Percentiles rank a stretch among this genome's conserved stretches.
Conservation (phyloP, 92 coral and sea anemone genomes). For the Porites cylindrica region DNA sequence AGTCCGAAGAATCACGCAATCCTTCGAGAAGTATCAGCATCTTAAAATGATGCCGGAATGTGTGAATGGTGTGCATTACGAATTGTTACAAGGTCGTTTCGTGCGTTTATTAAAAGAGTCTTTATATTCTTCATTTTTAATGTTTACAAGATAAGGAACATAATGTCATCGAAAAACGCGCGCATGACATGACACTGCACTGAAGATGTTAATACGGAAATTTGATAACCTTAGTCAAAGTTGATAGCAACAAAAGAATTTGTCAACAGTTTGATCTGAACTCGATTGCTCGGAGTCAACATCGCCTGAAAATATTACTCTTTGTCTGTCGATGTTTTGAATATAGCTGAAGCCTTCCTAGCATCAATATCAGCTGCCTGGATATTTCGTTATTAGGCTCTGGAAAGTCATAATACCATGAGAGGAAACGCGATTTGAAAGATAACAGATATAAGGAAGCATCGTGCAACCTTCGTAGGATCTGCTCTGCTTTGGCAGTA, state of each 20-base stretch:
- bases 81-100: too few species aligned
- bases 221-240: not conserved
- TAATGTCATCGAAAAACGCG: too few species aligned
- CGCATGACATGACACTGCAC: too few species aligned
- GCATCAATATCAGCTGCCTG: not conserved
- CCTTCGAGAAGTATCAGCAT: not conserved
- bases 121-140: too few species aligned
- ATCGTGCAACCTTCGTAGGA: not conserved
- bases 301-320: too few species aligned
- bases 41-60: too few species aligned
- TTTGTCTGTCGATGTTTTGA: not conserved
- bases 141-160: too few species aligned
- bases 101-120: too few species aligned
- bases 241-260: conserved; percentile 40
- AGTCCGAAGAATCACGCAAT: not conserved
- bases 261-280: not conserved
- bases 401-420: not conserved
- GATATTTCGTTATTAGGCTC: not conserved
- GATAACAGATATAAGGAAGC: not conserved
- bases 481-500: not conserved
- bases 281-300: too few species aligned
- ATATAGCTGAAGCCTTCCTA: not conserved
- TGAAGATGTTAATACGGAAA: too few species aligned
- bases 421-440: too few species aligned
- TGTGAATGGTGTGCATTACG: too few species aligned